Conservation (phyloP, 2,797 vertebrate genomes). For the Passerculus sandwichensis region DNA sequence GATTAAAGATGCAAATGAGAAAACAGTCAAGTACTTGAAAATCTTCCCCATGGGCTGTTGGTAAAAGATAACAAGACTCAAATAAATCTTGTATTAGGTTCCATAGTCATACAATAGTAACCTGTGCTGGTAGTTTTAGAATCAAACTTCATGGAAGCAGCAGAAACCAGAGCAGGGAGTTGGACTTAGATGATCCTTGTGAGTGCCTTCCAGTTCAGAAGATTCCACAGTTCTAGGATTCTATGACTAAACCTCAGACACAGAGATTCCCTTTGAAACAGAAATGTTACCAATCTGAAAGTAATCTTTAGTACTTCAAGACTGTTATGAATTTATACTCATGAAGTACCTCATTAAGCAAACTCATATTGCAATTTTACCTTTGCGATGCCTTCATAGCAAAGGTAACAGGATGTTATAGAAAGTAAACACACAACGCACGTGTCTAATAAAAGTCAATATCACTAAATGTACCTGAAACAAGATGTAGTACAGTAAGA, state of each 20-base stretch:
- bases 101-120: neutral
- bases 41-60: neutral
- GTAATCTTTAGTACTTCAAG: neutral
- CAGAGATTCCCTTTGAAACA: neutral
- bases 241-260: neutral
- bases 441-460: neutral
- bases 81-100: neutral
- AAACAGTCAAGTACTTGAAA: neutral
- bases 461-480: neutral
- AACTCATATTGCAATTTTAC: neutral
- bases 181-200: neutral
- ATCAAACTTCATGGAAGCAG: neutral
- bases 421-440: neutral
- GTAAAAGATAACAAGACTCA: neutral
- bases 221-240: neutral
- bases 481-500: neutral
- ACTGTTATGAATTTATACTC: neutral
- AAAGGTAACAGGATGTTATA: neutral
- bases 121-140: neutral
- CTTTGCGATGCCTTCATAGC: neutral
- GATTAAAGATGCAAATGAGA: constrained; percentile 14
- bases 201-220: neutral
- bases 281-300: neutral
- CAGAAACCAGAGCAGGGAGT: neutral
- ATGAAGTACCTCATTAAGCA: neutral